These are phyloP conservation scores for Coranthus polyacanthus DNA, from an alignment of 2,797 vertebrate genomes.

Conservation along the genomic window DNA sequence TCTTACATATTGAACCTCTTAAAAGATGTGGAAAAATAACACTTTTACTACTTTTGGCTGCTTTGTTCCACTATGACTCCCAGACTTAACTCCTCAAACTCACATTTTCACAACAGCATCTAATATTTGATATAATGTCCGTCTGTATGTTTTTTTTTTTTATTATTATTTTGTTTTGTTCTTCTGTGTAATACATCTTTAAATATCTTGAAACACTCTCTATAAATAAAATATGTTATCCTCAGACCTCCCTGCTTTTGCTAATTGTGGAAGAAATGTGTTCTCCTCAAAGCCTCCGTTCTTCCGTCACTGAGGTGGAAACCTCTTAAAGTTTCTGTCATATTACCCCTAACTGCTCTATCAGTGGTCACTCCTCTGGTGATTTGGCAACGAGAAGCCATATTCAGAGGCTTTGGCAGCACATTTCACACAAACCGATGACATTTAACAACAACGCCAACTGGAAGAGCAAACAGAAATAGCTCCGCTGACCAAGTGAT, in stretches of 20 bases:
- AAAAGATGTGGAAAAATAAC: too few species aligned
- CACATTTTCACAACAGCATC: too few species aligned
- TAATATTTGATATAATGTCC: too few species aligned
- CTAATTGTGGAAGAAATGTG: not conserved
- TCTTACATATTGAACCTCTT: too few species aligned
- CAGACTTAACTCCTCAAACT: too few species aligned
- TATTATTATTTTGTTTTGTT: too few species aligned
- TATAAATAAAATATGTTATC: too few species aligned
- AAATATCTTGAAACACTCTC: not conserved
- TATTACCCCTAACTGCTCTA: slow-evolving; percentile 45
- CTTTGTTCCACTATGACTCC: too few species aligned
- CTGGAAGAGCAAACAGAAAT: slow-evolving; percentile 63
- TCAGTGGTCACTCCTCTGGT: slow-evolving; percentile 67
- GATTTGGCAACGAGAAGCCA: slow-evolving; percentile 66
- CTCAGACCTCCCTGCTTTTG: not conserved
- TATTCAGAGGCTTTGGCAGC: slow-evolving; percentile 64
- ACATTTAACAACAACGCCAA: slow-evolving; percentile 67
- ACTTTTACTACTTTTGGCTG: too few species aligned
- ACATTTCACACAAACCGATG: slow-evolving; percentile 59
- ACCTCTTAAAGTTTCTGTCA: slow-evolving; percentile 48
- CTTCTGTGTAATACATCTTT: not conserved
- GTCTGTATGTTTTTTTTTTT: too few species aligned
- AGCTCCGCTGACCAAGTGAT: slow-evolving; percentile 61
- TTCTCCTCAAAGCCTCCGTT: not conserved
- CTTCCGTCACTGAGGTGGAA: slow-evolving; percentile 19